Base-by-base conservation (phyloP, 1,140 invertebrate genomes). In the Colletes gigas region DNA sequence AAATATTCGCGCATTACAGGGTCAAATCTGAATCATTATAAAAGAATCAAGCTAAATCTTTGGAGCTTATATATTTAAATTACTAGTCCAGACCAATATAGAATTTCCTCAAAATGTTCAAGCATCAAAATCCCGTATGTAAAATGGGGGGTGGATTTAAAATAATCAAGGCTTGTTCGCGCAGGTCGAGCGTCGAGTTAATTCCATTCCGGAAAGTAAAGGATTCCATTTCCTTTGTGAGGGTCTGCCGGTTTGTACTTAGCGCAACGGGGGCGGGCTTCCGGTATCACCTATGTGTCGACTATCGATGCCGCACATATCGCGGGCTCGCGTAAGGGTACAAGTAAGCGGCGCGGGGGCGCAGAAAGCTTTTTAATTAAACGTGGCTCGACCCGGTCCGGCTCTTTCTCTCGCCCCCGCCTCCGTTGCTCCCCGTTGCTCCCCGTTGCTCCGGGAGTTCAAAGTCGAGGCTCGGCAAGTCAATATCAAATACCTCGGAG, bases 401-500 rank as follows among this genome's bases (percentile, higher is more conserved):
- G 81, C 78, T 78, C 52, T 68, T 67, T 65, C 78, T 75, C 68
- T 59, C 63, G 14, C 55, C n/a, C 73, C 71, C 73, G 71, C 63
- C 70, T 71, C 66, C 19, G 57, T 54, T 39, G 54, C 59, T n/a
- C 17, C 73, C 66, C 19, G 57, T 54, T 39, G 54, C 59, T n/a
- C 17, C 73, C 77, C 76, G 39, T 52, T n/a, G 65, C 54, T 72
- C 67, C 57, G 70, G 87, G 91, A 93, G 92, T 92, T 93, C 92
- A 93, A 93, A 93, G 92, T 92, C 85, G 88, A 86, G 90, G 89
- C 91, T 91, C 87, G 89, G 91, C 89, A 93, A 92, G 92, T 93
- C 92, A 92, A 93, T 93, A 93, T 92, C 92, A 93, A 93, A 93
- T 93, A 93, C 92, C 92, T 93, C 89, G 82, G 82, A 93, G 92